Conservation (phyloP, 2,888 invertebrate genomes). For the Papilio demoleus region DNA sequence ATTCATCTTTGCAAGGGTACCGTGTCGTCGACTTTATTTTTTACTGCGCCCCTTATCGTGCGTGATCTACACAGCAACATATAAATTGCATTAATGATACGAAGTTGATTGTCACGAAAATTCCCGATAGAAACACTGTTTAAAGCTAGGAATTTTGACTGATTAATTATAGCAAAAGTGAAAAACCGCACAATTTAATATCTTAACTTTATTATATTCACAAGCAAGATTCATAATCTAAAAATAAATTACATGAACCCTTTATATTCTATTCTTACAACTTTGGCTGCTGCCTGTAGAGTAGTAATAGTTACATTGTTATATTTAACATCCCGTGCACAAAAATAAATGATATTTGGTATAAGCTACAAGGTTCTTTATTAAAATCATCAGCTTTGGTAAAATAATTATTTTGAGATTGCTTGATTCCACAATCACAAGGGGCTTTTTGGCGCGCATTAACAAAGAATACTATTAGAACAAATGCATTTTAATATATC, state of each 20-base stretch:
- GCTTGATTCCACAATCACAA: background rate
- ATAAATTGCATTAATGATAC: too few relatives aligned
- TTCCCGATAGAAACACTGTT: too few relatives aligned
- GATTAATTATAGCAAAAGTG: too few relatives aligned
- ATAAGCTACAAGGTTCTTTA: background rate
- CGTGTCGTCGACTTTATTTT: too few relatives aligned
- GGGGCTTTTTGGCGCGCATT: too few relatives aligned
- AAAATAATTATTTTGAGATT: background rate
- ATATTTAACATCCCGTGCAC: background rate
- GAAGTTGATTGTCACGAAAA: too few relatives aligned
- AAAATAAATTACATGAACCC: conserved; percentile 18
- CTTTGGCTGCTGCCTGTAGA: background rate
- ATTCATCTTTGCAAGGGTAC: too few relatives aligned
- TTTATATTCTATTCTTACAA: conserved; percentile 10
- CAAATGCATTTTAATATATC: too few relatives aligned
- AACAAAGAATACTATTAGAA: too few relatives aligned
- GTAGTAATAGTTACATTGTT: background rate
- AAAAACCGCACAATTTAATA: conserved; percentile 6
- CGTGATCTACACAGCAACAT: too few relatives aligned
- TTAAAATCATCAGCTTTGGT: background rate
- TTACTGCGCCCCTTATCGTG: too few relatives aligned
- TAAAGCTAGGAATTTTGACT: background rate
- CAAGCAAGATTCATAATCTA: conserved; percentile 17
- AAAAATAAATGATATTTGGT: conserved; percentile 1
- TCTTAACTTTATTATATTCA: conserved; percentile 31